phyloP scores from a whole-genome alignment of 2,113 vertebrate species.

The Chamaea fasciata region DNA sequence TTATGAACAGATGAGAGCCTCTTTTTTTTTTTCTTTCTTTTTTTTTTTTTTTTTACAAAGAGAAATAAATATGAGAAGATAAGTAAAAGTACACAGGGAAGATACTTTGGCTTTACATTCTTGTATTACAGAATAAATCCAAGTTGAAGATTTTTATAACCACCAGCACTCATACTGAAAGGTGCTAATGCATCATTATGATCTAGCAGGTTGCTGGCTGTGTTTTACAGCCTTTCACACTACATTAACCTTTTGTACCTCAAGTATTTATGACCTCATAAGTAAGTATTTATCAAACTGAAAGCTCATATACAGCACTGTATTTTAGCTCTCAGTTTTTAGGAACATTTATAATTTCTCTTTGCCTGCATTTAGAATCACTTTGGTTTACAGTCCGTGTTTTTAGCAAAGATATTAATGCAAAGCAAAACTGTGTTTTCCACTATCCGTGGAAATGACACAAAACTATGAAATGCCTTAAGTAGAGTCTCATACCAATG shows the following conservation, averaged over 20 bases:
- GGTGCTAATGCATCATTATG: constrained; percentile 77
- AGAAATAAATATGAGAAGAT: constrained; percentile 15
- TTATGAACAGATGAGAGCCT: neutral
- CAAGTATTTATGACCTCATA: constrained; percentile 81
- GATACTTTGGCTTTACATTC: constrained; percentile 7
- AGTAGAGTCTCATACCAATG: neutral
- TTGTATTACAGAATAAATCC: constrained; percentile 11
- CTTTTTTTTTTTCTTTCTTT: neutral
- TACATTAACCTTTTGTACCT: constrained; percentile 85
- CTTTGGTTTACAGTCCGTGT: neutral
- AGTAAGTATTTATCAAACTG: constrained; percentile 82
- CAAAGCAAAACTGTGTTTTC: neutral
- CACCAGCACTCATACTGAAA: constrained; percentile 57
- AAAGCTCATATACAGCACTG: constrained; percentile 69
- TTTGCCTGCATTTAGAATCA: constrained; percentile 53
- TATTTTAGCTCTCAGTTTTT: constrained; percentile 61
- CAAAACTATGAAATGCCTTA: neutral
- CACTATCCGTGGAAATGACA: neutral
- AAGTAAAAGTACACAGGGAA: neutral
- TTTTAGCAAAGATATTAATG: neutral
- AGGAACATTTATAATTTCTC: constrained; percentile 62
- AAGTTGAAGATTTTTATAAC: constrained; percentile 61
- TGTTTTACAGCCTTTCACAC: constrained; percentile 80
- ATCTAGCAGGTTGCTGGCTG: constrained; percentile 75
- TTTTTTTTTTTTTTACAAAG: neutral